Evolutionary conservation across 2,113 vertebrate species (phyloP).

Genomic region (Hymenochirus boettgeri): DNA sequence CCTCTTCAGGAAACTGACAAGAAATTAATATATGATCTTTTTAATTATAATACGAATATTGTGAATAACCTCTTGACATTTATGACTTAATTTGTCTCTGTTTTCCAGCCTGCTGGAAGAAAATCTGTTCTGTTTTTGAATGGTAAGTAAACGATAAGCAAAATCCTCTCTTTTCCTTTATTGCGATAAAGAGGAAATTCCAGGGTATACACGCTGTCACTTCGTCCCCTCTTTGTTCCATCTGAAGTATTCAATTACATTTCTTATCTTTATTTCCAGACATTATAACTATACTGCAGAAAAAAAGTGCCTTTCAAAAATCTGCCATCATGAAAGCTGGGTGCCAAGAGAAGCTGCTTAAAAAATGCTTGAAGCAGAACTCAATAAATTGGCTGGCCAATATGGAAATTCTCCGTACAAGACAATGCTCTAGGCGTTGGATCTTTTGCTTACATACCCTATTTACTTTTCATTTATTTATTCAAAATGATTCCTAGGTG

Average conservation of each 20-base stretch:
- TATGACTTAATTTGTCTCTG: constrained; percentile 18
- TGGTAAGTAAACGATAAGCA: constrained; percentile 24
- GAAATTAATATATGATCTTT: no score
- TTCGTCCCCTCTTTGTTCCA: constrained; percentile 32
- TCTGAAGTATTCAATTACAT: constrained; percentile 37
- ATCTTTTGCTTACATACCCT: no score
- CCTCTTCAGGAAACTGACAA: no score
- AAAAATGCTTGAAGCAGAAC: constrained; percentile 36
- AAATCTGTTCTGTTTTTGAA: constrained; percentile 16
- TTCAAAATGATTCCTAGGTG: no score
- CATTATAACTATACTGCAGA: constrained; percentile 31
- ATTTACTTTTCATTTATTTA: no score
- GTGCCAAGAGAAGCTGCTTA: constrained; percentile 36
- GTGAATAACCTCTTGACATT: constrained; percentile 6
- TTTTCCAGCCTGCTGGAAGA: constrained; percentile 18
- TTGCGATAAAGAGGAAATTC: constrained; percentile 32
- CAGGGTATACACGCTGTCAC: constrained; percentile 32
- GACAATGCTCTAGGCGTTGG: constrained; percentile 11
- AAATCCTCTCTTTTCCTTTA: constrained; percentile 26
- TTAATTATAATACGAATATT: no score
- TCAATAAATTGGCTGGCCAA: constrained; percentile 23
- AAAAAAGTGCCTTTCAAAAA: constrained; percentile 33
- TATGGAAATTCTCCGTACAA: constrained; percentile 21
- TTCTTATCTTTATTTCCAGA: constrained; percentile 41
- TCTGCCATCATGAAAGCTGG: constrained; percentile 21